Evolutionary conservation across 2,888 invertebrate species (phyloP).

Genomic region (Daptonema setosum): DNA sequence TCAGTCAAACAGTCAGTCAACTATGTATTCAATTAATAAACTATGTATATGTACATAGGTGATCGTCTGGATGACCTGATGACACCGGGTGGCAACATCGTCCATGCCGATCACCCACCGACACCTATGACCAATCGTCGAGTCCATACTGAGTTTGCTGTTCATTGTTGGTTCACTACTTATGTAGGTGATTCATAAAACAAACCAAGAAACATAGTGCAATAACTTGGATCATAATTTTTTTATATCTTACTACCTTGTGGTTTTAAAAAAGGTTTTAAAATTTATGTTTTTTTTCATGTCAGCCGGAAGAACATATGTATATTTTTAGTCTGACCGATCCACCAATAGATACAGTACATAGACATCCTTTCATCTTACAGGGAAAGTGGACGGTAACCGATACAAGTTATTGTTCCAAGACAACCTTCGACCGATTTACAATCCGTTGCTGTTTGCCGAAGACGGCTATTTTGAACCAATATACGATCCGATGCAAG

Average conservation of each 20-base stretch:
- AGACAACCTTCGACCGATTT: constrained; percentile 1
- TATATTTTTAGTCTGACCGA: no score
- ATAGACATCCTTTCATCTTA: not conserved
- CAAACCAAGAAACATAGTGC: no score
- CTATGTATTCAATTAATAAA: no score
- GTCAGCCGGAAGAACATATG: no score
- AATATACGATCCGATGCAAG: not conserved
- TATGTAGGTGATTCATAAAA: not conserved
- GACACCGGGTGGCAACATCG: not conserved
- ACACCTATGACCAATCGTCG: no score
- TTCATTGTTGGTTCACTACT: not conserved
- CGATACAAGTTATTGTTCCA: constrained; percentile 6
- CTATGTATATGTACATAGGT: no score
- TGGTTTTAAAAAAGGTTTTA: not conserved
- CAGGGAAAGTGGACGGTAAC: constrained; percentile 13
- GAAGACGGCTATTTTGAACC: not conserved
- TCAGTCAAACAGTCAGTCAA: no score
- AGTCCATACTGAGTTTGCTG: not conserved
- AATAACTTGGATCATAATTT: no score
- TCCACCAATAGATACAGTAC: no score
- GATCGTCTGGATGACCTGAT: not conserved
- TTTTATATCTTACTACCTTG: no score
- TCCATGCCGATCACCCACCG: not conserved
- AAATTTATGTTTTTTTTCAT: no score
- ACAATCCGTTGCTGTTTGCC: constrained; percentile 10